These are phyloP conservation scores for Centropristis striata DNA, from an alignment of 2,113 vertebrate species.

Conservation along the genomic window DNA sequence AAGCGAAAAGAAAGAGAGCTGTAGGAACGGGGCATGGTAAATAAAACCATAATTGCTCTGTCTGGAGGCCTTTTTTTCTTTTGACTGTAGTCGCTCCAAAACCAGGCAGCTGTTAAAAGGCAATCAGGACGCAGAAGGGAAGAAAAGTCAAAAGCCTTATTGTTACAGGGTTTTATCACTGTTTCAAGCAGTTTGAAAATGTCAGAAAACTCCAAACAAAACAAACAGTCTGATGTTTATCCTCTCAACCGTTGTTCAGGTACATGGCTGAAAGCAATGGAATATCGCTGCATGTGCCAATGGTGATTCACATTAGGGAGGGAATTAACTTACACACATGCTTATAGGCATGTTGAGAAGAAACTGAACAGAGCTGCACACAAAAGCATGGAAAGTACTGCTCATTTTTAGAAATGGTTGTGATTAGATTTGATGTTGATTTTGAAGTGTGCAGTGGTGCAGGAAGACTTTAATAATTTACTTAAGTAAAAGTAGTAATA, in stretches of 20 bases:
- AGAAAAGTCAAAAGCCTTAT: constrained; percentile 81
- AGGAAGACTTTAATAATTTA: too few species aligned
- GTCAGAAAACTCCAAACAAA: constrained; percentile 79
- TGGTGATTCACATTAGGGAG: constrained; percentile 63
- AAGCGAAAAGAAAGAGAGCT: constrained; percentile 49
- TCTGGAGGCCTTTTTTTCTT: constrained; percentile 76
- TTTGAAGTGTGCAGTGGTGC: not conserved
- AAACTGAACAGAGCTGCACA: constrained; percentile 37
- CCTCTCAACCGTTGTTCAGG: constrained; percentile 76
- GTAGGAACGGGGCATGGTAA: constrained; percentile 71
- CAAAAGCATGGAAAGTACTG: constrained; percentile 55
- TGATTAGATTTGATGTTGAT: constrained; percentile 22
- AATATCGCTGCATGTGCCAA: constrained; percentile 74
- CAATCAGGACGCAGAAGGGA: constrained; percentile 70
- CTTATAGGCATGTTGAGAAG: constrained; percentile 48
- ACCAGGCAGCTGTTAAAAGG: constrained; percentile 79
- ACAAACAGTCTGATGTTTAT: constrained; percentile 80
- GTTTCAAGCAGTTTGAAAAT: constrained; percentile 72
- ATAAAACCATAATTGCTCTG: constrained; percentile 83
- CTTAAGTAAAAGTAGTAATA: too few species aligned
- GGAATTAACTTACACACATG: constrained; percentile 61
- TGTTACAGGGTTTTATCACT: constrained; percentile 79
- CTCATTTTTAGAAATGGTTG: constrained; percentile 26
- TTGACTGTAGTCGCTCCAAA: constrained; percentile 78
- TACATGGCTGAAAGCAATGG: constrained; percentile 74